Conservation (phyloP, 2,888 invertebrate genomes). For the Zhengitettix transpicula region DNA sequence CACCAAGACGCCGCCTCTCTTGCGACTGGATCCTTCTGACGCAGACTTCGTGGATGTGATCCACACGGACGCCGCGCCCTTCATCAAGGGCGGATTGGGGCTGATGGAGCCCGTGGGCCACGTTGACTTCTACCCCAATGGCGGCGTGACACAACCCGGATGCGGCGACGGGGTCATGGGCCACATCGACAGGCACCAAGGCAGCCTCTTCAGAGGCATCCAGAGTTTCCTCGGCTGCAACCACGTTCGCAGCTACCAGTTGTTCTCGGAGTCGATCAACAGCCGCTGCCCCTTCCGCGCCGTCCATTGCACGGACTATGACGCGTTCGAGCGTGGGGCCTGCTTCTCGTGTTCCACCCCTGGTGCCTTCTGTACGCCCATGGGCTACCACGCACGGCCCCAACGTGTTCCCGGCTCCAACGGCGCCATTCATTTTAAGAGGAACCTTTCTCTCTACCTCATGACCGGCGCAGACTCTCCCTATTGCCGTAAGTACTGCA, state of each 20-base stretch:
- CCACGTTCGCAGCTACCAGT: slow-evolving; percentile 70
- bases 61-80: slow-evolving; percentile 69
- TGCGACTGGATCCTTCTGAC: slow-evolving; percentile 71
- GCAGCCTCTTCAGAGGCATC: slow-evolving; percentile 18
- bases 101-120: neutral
- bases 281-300: slow-evolving; percentile 59
- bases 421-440: slow-evolving; percentile 21
- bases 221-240: slow-evolving; percentile 66
- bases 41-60: slow-evolving; percentile 80
- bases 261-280: slow-evolving; percentile 69
- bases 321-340: slow-evolving; percentile 24
- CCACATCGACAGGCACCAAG: neutral
- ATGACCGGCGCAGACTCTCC: slow-evolving; percentile 53
- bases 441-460: slow-evolving; percentile 46
- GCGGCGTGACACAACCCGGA: neutral
- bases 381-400: slow-evolving; percentile 23
- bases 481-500: slow-evolving; percentile 38
- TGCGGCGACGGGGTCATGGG: neutral
- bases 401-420: neutral
- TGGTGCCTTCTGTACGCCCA: slow-evolving; percentile 18
- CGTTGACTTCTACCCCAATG: slow-evolving; percentile 1
- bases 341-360: slow-evolving; percentile 18
- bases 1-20: slow-evolving; percentile 57
- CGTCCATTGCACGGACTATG: slow-evolving; percentile 62
- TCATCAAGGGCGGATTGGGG: slow-evolving; percentile 45